Evolutionary conservation across 2,888 invertebrate genomes (phyloP), one percentile per base, ranked within the genome.

Genomic region (Agapetus fuscipes): DNA sequence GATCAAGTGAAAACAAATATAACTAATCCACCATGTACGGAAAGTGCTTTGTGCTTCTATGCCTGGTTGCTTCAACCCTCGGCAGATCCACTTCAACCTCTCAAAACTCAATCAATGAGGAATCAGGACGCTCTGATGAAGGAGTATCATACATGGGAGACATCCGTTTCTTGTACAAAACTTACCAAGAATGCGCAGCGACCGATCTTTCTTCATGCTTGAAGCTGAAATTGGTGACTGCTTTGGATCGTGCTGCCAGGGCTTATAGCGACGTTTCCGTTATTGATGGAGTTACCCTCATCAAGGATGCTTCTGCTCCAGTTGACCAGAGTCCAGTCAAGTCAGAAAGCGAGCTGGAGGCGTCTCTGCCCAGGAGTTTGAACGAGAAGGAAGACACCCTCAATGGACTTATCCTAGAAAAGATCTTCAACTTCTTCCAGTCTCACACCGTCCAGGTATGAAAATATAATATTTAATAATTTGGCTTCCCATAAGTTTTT

Each of bases 401-500:
- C 36, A 83, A 84, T 58, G 72, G 72, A 49, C 70, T 88, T 62
- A 84, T 89, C 54, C 61, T 82, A 54, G 80, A 84, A 56, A 82
- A 78, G 54, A 63, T 86, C 51, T 66, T 79, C 46, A 76, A 72
- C 54, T 87, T 87, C 64, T 72, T 88, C 62, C 78, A 80, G 61
- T 76, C 79, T 52, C 85, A 86, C 62, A 84, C 84, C 37, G 61
- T 88, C 53, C 84, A 86, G 73, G 82, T 82, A 66, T n/a, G n/a
- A n/a, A 58, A 49, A 34, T 25, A 6, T 20, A 35, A 30, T 20
- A 46, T 34, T n/a, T 28, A 3, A 16, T 3, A n/a, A n/a, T n/a
- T n/a, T n/a, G n/a, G n/a, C n/a, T n/a, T n/a, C n/a, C n/a, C n/a
- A n/a, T n/a, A n/a, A n/a, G n/a, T n/a, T n/a, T n/a, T n/a, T n/a